These are phyloP conservation scores for Magallana gigas DNA, from an alignment of 1,140 invertebrate genomes.

Conservation along the genomic window DNA sequence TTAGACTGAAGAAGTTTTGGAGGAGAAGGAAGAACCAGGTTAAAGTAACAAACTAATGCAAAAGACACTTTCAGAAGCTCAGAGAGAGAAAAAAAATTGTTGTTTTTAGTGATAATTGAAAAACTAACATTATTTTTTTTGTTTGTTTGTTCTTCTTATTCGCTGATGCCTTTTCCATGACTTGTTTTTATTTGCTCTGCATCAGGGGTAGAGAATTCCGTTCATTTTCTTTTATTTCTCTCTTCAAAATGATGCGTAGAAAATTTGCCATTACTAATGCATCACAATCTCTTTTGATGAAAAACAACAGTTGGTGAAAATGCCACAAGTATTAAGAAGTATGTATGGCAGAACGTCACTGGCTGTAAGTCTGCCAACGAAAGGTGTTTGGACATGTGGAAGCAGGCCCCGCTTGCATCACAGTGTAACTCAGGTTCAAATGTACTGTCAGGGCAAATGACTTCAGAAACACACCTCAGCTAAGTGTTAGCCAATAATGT, in stretches of 20 bases:
- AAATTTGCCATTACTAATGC: conserved; percentile 36
- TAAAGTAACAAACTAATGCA: conserved; percentile 4
- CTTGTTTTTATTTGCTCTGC: conserved; percentile 13
- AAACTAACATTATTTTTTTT: conserved; percentile 21
- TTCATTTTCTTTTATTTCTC: conserved; percentile 26
- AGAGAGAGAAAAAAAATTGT: not conserved
- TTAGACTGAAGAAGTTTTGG: conserved; percentile 10
- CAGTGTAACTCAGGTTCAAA: not conserved
- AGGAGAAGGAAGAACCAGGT: not conserved
- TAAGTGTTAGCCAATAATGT: not conserved
- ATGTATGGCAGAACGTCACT: conserved; percentile 20
- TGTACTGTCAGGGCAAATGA: not conserved
- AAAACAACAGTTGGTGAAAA: conserved; percentile 34
- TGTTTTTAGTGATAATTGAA: conserved; percentile 35
- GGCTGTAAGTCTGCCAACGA: not conserved
- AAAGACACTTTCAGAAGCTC: conserved; percentile 16
- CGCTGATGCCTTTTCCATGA: conserved; percentile 12
- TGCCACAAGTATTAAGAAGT: conserved; percentile 27
- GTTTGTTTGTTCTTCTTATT: conserved; percentile 28
- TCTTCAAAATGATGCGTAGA: conserved; percentile 33
- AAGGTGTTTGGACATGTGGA: conserved; percentile 1
- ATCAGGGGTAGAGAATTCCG: conserved; percentile 6
- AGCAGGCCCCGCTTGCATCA: conserved; percentile 9
- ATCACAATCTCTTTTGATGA: conserved; percentile 30
- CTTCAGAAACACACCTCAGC: not conserved